Evolutionary conservation across 2,113 vertebrate genomes (phyloP).

Genomic region (Sterrhoptilus dennistouni): DNA sequence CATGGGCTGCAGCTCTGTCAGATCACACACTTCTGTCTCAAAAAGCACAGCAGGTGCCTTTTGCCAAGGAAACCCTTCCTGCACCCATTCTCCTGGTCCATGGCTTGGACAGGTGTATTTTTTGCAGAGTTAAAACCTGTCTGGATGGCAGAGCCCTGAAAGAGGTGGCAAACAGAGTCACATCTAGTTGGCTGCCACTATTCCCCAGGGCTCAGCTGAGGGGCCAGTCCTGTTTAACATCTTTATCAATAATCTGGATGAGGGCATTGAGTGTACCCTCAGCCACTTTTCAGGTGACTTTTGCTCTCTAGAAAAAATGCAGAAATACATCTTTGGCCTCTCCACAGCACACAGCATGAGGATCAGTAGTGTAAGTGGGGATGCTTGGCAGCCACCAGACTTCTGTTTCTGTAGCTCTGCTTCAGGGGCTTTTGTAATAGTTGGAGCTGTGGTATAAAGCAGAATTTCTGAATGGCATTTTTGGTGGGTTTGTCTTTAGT

Average conservation of each 20-base stretch:
- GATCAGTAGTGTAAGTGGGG: neutral
- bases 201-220: neutral
- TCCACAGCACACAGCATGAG: accelerated
- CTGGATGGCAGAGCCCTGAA: neutral
- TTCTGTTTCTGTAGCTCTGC: neutral
- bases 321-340: neutral
- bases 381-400: neutral
- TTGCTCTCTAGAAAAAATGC: neutral
- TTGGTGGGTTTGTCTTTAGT: neutral
- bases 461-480: neutral
- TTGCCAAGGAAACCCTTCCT: neutral
- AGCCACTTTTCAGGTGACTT: neutral
- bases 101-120: neutral
- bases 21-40: accelerated
- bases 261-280: neutral
- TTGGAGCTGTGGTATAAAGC: neutral
- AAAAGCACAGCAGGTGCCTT: neutral
- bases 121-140: neutral
- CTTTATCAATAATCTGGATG: neutral
- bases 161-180: neutral
- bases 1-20: neutral
- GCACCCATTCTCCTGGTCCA: neutral
- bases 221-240: neutral
- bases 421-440: neutral
- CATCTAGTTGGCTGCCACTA: accelerated